phyloP scores from a whole-genome alignment of 2,888 invertebrate genomes.

The Latrodectus elegans region DNA sequence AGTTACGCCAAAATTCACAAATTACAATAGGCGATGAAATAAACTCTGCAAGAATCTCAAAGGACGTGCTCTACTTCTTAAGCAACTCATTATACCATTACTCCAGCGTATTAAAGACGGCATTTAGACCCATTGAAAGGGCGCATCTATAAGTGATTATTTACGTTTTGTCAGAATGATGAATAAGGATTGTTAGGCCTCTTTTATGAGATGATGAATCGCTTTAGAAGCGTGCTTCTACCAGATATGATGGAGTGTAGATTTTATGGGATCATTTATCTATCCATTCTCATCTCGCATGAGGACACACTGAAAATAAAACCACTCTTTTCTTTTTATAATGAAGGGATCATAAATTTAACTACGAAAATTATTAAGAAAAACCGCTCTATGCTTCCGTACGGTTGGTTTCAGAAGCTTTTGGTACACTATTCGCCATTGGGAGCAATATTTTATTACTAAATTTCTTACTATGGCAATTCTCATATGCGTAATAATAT shows the following conservation, averaged over 20 bases:
- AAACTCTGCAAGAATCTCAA: neutral
- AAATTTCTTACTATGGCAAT: no score
- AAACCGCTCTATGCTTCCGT: no score
- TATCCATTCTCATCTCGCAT: neutral
- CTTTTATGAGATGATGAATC: conserved; percentile 38
- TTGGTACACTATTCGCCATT: no score
- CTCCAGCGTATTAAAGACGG: neutral
- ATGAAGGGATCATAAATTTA: no score
- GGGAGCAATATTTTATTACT: no score
- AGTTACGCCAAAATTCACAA: no score
- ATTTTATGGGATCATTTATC: conserved; percentile 34
- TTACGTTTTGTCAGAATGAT: conserved; percentile 39
- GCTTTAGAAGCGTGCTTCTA: neutral
- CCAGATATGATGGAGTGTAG: conserved; percentile 16
- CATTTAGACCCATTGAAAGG: neutral
- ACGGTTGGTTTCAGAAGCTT: no score
- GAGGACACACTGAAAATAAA: neutral
- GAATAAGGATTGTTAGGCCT: conserved; percentile 11
- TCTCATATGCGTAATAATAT: no score
- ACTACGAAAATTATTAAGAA: no score
- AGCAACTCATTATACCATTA: neutral
- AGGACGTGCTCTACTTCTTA: neutral
- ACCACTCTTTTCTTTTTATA: no score
- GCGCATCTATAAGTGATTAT: neutral
- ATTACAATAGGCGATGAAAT: neutral